Percentiles rank a stretch among this genome's conserved stretches.
Evolutionary conservation across 2,797 vertebrate genomes (phyloP).

Genomic region (Sphenopsis melanotis): DNA sequence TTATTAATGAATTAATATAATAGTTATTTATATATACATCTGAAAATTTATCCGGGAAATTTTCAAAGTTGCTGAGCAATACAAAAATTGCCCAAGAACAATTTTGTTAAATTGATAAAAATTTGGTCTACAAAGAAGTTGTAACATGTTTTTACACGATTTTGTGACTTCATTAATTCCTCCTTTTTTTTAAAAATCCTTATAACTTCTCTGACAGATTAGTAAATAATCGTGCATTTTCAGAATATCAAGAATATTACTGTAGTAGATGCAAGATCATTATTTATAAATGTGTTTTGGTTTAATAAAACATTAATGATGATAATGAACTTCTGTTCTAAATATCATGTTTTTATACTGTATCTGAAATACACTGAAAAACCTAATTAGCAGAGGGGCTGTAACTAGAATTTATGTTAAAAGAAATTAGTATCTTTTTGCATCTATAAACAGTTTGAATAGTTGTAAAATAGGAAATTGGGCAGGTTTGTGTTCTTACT

Average conservation of each 20-base stretch:
- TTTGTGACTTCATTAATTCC: neutral
- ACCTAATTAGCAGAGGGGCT: neutral
- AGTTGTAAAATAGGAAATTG: neutral
- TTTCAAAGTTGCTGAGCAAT: conserved; percentile 16
- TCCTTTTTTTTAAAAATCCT: neutral
- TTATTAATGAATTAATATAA: conserved; percentile 45
- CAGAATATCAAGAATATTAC: neutral
- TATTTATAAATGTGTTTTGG: neutral
- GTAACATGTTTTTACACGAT: neutral
- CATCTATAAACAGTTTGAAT: neutral
- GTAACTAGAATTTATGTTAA: neutral
- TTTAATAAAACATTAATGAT: neutral
- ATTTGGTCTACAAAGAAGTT: neutral
- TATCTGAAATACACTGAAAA: neutral
- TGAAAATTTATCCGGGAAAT: conserved; percentile 25
- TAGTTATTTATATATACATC: neutral
- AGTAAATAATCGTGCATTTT: neutral
- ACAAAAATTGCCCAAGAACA: neutral
- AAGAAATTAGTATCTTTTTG: neutral
- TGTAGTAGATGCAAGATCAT: neutral
- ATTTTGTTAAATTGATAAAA: conserved; percentile 1
- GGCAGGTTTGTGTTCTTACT: neutral
- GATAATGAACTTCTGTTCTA: neutral
- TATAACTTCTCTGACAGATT: neutral
- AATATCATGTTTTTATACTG: neutral